Conservation (phyloP, 2,888 invertebrate species). For the Seira musarum region DNA sequence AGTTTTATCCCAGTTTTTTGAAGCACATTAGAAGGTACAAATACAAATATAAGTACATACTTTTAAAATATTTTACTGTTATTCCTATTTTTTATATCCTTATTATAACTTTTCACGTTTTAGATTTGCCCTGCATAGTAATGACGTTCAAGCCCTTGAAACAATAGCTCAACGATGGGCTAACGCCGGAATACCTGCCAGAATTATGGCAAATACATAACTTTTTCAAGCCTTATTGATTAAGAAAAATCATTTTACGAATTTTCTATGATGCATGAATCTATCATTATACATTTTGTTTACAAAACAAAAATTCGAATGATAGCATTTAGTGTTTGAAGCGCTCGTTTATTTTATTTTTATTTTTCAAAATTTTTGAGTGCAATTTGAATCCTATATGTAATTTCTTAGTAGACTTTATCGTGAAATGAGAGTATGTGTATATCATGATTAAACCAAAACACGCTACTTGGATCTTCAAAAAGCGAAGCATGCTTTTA, state of each 20-base stretch:
- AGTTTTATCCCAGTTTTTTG: conserved; percentile 55
- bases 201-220: not conserved
- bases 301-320: too few relatives aligned
- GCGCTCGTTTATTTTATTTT: too few relatives aligned
- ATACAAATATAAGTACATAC: not conserved
- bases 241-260: not conserved
- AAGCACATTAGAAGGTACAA: conserved; percentile 58
- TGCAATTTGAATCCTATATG: too few relatives aligned
- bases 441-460: too few relatives aligned
- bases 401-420: too few relatives aligned
- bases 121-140: conserved; percentile 47
- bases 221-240: not conserved
- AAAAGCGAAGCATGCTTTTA: too few relatives aligned
- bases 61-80: not conserved
- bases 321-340: too few relatives aligned
- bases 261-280: not conserved
- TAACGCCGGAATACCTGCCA: conserved; percentile 27
- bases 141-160: conserved; percentile 46
- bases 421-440: too few relatives aligned
- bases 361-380: too few relatives aligned
- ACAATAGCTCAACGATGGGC: conserved; percentile 45
- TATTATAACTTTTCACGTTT: conserved; percentile 3
- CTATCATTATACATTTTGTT: too few relatives aligned
- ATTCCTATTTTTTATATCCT: not conserved
- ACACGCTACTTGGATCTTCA: too few relatives aligned